Base-by-base conservation (phyloP, 2,797 vertebrate genomes). In the Cynopterus sphinx region DNA sequence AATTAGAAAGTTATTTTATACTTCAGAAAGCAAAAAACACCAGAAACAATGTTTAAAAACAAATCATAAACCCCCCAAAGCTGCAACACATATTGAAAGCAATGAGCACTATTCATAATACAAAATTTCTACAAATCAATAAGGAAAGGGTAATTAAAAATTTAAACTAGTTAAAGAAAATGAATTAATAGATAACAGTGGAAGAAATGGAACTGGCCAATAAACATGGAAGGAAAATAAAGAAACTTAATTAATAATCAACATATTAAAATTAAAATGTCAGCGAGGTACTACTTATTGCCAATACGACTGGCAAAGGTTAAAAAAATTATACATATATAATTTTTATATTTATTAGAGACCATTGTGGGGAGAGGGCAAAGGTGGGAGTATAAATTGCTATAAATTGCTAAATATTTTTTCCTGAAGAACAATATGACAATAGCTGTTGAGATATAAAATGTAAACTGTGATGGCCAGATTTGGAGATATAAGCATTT, bases 71-170 rank as follows among this genome's bases (percentile, higher is more conserved):
- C n/a, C 53, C 2, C 51, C 51, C 88, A 57, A 68, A 78, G 51
- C 5, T 43, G 26, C 31, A 83, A 59, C 3, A 79, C 16, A 89
- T 24, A 39, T 53, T n/a, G 70, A 93, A 89, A 95, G 57, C 22
- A 89, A 12, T 31, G 10, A n/a, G 6, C 21, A 31, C 9, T 75
- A 17, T 46, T 28, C 33, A 53, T 12, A 90, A 61, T 53, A 46
- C 4, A 41, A 24, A 67, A 22, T 68, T 68, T 73, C 53, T 90
- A 65, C 1, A 75, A 57, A 41, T 82, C n/a, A 68, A 5, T 51
- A 81, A 81, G n/a, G 39, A 91, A 68, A 75, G 12, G 9, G 11
- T 49, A n/a, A 86, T 68, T 94, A 68, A 96, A 94, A 91, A 91
- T 68, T 81, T 55, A 82, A 85, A 73, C 9, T 31, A 31, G 39